phyloP scores from a whole-genome alignment of 2,888 invertebrate genomes.

The Cyaniris semiargus region DNA sequence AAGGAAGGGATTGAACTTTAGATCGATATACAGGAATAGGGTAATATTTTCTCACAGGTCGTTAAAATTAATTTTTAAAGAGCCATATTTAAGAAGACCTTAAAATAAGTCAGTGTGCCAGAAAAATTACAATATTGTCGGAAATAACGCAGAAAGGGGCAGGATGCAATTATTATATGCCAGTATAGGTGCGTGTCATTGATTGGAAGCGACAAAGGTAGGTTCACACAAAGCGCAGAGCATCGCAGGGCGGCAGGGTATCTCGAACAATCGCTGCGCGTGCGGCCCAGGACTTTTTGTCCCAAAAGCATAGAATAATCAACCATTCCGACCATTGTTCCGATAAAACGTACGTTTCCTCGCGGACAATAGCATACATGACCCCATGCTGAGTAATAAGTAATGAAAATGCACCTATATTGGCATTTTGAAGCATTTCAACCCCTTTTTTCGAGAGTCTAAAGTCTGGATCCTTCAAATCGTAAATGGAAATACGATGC shows the following conservation, averaged over 20 bases:
- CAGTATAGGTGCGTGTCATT: conserved; percentile 63
- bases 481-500: background rate
- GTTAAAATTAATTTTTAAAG: background rate
- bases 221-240: conserved; percentile 66
- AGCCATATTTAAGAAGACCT: too few relatives aligned
- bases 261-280: conserved; percentile 77
- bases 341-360: conserved; percentile 69
- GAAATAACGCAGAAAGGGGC: conserved; percentile 55
- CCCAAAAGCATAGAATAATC: conserved; percentile 71
- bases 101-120: background rate
- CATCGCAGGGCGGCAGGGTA: conserved; percentile 66
- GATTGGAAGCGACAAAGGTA: conserved; percentile 64
- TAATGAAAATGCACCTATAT: conserved; percentile 33
- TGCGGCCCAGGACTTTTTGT: conserved; percentile 68
- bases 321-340: conserved; percentile 68
- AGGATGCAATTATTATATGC: conserved; percentile 67
- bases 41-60: background rate
- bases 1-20: background rate
- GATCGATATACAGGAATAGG: background rate
- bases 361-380: conserved; percentile 63
- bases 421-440: background rate
- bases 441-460: background rate
- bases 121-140: conserved; percentile 40
- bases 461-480: background rate
- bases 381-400: conserved; percentile 38